These are phyloP conservation scores for Scalopus aquaticus DNA, from an alignment of 2,113 vertebrate genomes.

Conservation along the genomic window DNA sequence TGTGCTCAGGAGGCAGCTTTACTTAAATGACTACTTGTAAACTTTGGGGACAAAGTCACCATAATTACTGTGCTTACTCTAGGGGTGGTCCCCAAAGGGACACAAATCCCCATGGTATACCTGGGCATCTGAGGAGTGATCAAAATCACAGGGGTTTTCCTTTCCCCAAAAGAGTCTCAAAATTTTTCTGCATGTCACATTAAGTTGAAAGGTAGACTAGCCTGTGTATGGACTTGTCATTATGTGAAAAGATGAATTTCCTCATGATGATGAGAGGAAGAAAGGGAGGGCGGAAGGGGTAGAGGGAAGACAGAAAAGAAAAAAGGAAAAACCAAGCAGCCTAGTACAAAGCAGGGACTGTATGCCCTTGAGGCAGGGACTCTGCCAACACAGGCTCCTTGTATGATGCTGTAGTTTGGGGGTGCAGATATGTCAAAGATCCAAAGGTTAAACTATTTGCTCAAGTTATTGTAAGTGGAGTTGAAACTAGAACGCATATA, in stretches of 20 bases:
- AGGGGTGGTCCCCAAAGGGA: neutral
- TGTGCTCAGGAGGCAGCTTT: slow-evolving; percentile 57
- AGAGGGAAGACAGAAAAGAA: neutral
- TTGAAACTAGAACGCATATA: neutral
- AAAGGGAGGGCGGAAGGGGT: neutral
- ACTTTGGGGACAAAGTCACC: neutral
- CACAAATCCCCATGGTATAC: neutral
- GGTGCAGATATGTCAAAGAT: neutral
- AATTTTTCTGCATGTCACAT: neutral
- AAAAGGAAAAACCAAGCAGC: neutral
- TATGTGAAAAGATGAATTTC: neutral
- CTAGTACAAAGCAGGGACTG: too few species aligned
- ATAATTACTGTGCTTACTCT: slow-evolving; percentile 34
- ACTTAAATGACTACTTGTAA: slow-evolving; percentile 56
- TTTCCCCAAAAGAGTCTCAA: neutral
- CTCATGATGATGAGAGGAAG: neutral
- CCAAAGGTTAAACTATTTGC: neutral
- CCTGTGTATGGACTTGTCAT: neutral
- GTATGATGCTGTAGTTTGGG: neutral
- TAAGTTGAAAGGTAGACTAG: neutral
- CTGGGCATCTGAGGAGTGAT: slow-evolving; percentile 27
- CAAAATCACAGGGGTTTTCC: neutral
- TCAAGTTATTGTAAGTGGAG: neutral
- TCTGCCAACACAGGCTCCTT: neutral
- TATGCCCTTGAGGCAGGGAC: too few species aligned